Conservation (phyloP, 92 coral and sea anemone species). For the Phymanthus crucifer region DNA sequence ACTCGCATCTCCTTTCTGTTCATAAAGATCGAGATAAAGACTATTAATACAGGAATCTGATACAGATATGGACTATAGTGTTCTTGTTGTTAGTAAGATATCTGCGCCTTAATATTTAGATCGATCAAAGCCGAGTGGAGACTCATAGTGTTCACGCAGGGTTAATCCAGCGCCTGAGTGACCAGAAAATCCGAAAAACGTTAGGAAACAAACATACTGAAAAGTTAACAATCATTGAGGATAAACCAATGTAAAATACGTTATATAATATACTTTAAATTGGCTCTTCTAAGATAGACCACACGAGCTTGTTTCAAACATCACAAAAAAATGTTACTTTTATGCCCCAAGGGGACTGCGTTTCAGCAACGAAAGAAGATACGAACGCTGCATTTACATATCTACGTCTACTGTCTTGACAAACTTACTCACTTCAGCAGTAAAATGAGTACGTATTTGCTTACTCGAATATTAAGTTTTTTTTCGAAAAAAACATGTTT, state of each 20-base stretch:
- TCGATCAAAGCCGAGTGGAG: slow-evolving; percentile 5
- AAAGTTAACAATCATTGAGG: not conserved
- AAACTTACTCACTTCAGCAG: slow-evolving; percentile 1
- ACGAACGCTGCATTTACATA: not conserved
- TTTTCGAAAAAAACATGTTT: not conserved
- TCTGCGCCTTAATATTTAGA: not conserved
- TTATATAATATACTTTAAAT: not conserved
- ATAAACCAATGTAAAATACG: not conserved
- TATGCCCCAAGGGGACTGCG: not conserved
- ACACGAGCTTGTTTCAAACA: not conserved
- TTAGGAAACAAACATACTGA: not conserved
- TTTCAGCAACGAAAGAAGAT: not conserved
- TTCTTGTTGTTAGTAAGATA: not conserved
- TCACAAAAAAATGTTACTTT: slow-evolving; percentile 6
- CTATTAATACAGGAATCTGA: slow-evolving; percentile 32
- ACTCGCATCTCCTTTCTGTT: slow-evolving; percentile 23
- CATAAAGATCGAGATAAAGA: slow-evolving; percentile 26
- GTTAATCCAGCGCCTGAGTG: slow-evolving; percentile 7
- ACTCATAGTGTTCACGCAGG: not conserved
- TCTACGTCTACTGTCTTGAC: not conserved
- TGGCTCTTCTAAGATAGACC: slow-evolving; percentile 8
- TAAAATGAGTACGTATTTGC: not conserved
- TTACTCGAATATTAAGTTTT: not conserved
- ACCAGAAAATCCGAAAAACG: not conserved
- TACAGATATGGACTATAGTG: not conserved